phyloP scores from a whole-genome alignment of 1,140 invertebrate species.

The Batillaria attramentaria region DNA sequence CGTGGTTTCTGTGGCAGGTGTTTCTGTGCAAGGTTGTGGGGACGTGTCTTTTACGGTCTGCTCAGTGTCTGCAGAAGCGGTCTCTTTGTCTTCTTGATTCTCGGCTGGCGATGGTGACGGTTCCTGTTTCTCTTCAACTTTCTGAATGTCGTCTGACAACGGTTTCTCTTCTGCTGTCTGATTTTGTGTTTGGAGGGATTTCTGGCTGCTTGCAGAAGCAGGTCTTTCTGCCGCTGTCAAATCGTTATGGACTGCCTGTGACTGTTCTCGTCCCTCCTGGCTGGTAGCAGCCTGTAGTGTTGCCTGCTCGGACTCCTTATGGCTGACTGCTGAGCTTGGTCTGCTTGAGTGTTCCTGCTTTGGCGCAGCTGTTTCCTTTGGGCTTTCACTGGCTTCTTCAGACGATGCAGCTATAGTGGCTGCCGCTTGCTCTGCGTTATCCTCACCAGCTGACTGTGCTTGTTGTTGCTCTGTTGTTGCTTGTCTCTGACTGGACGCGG shows the following conservation, averaged over 20 bases:
- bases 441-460: not conserved
- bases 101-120: not conserved
- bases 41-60: too few relatives aligned
- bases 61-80: not conserved
- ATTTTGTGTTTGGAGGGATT: not conserved
- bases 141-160: not conserved
- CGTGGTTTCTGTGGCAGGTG: too few relatives aligned
- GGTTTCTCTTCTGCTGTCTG: not conserved
- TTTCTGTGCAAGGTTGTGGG: too few relatives aligned
- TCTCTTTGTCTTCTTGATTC: not conserved
- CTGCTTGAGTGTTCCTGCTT: not conserved
- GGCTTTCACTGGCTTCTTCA: not conserved
- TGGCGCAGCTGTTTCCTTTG: slow-evolving; percentile 7
- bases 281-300: not conserved
- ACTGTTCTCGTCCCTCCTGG: not conserved
- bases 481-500: not conserved
- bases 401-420: not conserved
- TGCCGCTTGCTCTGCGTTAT: not conserved
- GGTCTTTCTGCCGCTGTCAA: not conserved
- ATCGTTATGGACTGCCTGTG: not conserved
- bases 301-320: not conserved
- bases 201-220: not conserved
- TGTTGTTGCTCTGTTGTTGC: too few relatives aligned
- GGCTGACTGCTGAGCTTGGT: not conserved
- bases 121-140: not conserved